Conservation (phyloP, 2,797 vertebrate species). For the Ctenopoma multispine region DNA sequence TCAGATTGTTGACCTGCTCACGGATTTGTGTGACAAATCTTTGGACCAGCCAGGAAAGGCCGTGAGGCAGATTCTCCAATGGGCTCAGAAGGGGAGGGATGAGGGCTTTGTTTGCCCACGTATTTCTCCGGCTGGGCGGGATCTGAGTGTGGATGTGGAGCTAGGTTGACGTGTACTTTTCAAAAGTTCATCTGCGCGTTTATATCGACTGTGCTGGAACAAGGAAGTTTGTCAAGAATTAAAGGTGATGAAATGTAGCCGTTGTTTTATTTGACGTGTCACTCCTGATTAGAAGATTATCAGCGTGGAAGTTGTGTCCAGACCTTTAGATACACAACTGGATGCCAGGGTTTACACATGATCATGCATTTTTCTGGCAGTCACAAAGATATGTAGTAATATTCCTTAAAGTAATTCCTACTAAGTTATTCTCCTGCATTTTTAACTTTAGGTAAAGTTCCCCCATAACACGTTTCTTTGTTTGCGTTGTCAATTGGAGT, state of each 20-base stretch:
- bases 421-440: too few species aligned
- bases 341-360: background rate
- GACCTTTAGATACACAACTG: conserved; percentile 1
- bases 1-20: conserved; percentile 48
- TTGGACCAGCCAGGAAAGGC: conserved; percentile 62
- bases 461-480: too few species aligned
- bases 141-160: conserved; percentile 33
- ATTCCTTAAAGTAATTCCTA: too few species aligned
- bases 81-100: conserved; percentile 45
- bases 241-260: conserved; percentile 35
- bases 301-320: background rate
- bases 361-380: background rate
- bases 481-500: background rate
- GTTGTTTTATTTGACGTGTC: conserved; percentile 38
- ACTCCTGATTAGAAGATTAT: background rate
- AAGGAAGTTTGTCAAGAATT: conserved; percentile 44
- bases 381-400: too few species aligned
- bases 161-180: conserved; percentile 89
- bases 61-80: conserved; percentile 57
- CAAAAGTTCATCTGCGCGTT: conserved; percentile 51
- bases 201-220: conserved; percentile 22
- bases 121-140: conserved; percentile 66
- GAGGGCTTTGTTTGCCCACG: conserved; percentile 39
- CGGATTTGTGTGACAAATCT: conserved; percentile 29
- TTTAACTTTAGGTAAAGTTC: background rate